Evolutionary conservation across 1,140 invertebrate species (phyloP), one percentile per base, ranked within the genome.

Genomic region (Trachelipus rathkii): DNA sequence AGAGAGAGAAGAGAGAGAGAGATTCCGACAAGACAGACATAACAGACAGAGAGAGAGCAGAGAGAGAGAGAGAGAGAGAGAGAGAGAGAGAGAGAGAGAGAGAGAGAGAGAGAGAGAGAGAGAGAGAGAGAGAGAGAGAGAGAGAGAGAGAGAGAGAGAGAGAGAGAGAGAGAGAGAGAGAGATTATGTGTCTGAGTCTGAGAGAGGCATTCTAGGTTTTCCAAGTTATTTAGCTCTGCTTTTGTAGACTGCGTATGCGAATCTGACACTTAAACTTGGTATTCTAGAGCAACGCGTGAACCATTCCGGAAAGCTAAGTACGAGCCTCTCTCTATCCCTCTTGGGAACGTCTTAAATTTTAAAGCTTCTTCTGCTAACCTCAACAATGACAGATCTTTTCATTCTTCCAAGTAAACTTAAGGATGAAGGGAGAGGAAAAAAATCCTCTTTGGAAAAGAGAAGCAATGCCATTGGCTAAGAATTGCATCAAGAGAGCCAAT

Each of bases 341-440:
- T 13, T 15, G 50, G 50, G 50, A 60, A 19, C 11, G 11, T 60
- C 50, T 19, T 60, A 60, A 60, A 60, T 60, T 19, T 60, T 60
- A 60, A 60, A 60, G 50, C 50, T 60, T 19, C 19, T 60, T 60
- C 19, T 60, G 50, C 50, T 15, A 60, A 60, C 50, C 50, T 60
- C 50, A 60, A 60, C 50, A 60, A 60, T 60, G 50, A 60, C 50
- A 60, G 50, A 13, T 60, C 50, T 60, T 60, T 60, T 60, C 50
- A 60, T 60, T 19, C 50, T 60, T 15, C 50, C 50, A 2, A 60
- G 50, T 60, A 19, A 60, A 60, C 50, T 15, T 60, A 15, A 15
- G 11, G 50, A 19, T 13, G 50, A 19, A 19, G 19, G 33, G 8
- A 13, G 50, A 19, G 50, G 50, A 19, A 19, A 60, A 60, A 60